A percentile compares a stretch with the other conserved stretches of the same genome.
Evolutionary conservation across 2,888 invertebrate species (phyloP).

Genomic region (Drosophila subquinaria): DNA sequence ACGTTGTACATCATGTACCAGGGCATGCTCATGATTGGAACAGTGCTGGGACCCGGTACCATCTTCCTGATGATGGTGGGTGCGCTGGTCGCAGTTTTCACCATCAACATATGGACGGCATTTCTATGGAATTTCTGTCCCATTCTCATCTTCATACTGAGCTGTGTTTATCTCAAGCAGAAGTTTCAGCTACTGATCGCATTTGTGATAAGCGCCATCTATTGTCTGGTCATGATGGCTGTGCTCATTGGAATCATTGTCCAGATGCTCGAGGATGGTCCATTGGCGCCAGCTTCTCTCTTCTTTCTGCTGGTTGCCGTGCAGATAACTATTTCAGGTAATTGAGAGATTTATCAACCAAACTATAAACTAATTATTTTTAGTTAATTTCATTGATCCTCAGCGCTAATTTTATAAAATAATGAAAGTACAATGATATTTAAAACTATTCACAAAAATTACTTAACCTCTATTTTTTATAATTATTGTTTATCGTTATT

Average conservation of each 20-base stretch:
- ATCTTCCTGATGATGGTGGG: conserved; percentile 93
- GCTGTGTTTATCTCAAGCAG: conserved; percentile 88
- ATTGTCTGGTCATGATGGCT: conserved; percentile 94
- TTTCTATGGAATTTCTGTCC: conserved; percentile 90
- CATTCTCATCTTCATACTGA: conserved; percentile 88
- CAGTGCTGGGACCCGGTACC: conserved; percentile 90
- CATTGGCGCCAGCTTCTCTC: conserved; percentile 93
- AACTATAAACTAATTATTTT: no score
- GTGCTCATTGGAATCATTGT: conserved; percentile 93
- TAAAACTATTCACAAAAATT: no score
- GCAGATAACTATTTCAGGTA: conserved; percentile 89
- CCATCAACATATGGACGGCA: conserved; percentile 89
- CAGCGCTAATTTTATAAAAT: no score
- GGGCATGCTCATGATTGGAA: conserved; percentile 90
- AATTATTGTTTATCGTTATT: no score
- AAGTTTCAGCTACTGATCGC: conserved; percentile 90
- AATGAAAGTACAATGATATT: no score
- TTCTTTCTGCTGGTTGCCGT: conserved; percentile 91
- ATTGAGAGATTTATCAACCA: no score
- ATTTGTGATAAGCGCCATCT: conserved; percentile 90
- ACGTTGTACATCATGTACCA: conserved; percentile 92
- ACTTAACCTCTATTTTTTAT: no score
- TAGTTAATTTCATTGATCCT: no score
- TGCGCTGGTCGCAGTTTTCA: conserved; percentile 91
- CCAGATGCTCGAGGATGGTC: conserved; percentile 92